Conservation (phyloP, 2,888 invertebrate genomes). For the Caenorhabditis uteleia region DNA sequence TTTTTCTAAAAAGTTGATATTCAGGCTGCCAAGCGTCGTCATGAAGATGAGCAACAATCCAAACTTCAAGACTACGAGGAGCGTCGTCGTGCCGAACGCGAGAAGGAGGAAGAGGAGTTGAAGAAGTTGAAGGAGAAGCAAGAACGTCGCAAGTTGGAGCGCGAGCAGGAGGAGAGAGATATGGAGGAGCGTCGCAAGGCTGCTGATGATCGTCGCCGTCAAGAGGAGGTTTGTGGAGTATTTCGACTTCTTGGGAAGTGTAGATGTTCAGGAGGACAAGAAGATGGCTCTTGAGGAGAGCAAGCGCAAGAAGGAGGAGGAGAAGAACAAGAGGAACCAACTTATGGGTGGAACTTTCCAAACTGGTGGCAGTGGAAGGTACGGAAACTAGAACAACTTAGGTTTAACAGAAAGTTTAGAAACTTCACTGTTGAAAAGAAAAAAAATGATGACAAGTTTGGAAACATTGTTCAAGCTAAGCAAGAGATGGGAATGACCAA, state of each 20-base stretch:
- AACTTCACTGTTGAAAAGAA: conserved; percentile 63
- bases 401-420: conserved; percentile 13
- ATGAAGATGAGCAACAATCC: conserved; percentile 67
- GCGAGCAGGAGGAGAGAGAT: conserved; percentile 65
- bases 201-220: conserved; percentile 64
- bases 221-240: conserved; percentile 56
- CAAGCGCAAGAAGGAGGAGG: conserved; percentile 59
- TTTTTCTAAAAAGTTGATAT: not conserved
- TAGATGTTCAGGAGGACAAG: conserved; percentile 51
- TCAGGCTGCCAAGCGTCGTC: conserved; percentile 64
- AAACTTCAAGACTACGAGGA: conserved; percentile 69
- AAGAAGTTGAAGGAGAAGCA: conserved; percentile 86
- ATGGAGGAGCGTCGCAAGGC: conserved; percentile 58
- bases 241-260: not conserved
- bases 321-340: conserved; percentile 54
- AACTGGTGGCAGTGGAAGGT: conserved; percentile 39
- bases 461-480: conserved; percentile 86
- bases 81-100: conserved; percentile 64
- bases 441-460: conserved; percentile 68
- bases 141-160: conserved; percentile 64
- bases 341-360: conserved; percentile 42
- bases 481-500: conserved; percentile 98
- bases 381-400: not conserved
- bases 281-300: conserved; percentile 60
- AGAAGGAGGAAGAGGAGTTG: conserved; percentile 69